A percentile compares a stretch with the other conserved stretches of the same genome.
Evolutionary conservation across 2,797 vertebrate genomes (phyloP).

Genomic region (Neosilurus mollespiculum): DNA sequence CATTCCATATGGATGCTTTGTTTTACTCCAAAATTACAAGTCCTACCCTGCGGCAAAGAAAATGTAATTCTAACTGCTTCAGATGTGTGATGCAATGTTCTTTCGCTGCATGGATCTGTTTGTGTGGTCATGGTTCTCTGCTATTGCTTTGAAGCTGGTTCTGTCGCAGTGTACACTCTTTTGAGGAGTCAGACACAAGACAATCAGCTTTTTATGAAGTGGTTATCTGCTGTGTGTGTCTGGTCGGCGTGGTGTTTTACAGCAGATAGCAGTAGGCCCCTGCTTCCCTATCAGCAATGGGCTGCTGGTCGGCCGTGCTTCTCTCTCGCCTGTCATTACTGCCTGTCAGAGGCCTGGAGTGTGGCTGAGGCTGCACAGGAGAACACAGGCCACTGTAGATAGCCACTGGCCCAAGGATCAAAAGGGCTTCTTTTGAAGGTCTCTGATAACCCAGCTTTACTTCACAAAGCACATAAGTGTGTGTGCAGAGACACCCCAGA

Average conservation of each 20-base stretch:
- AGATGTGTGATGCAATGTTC: constrained; percentile 1
- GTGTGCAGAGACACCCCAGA: constrained; percentile 38
- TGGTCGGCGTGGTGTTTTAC: constrained; percentile 57
- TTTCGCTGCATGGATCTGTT: constrained; percentile 1
- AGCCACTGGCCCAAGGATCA: constrained; percentile 86
- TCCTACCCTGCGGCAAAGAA: not conserved
- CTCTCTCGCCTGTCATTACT: constrained; percentile 82
- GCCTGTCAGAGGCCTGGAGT: constrained; percentile 86
- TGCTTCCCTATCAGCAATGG: constrained; percentile 78
- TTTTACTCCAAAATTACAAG: not conserved
- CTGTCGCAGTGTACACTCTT: constrained; percentile 47
- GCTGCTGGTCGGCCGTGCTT: constrained; percentile 67
- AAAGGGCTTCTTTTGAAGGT: constrained; percentile 74
- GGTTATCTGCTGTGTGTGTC: constrained; percentile 60
- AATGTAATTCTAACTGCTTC: not conserved
- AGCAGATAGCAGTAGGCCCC: constrained; percentile 63
- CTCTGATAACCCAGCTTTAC: constrained; percentile 78
- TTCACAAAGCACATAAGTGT: constrained; percentile 70
- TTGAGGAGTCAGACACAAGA: constrained; percentile 54
- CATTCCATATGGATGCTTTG: not conserved
- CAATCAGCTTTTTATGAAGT: constrained; percentile 61
- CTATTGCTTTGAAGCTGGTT: constrained; percentile 49
- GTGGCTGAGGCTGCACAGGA: constrained; percentile 86
- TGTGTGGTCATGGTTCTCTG: constrained; percentile 7
- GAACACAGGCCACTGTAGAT: constrained; percentile 73